Evolutionary conservation across 2,888 invertebrate species (phyloP), one percentile per base, ranked within the genome.

Genomic region (Hirtodrosophila cameraria): DNA sequence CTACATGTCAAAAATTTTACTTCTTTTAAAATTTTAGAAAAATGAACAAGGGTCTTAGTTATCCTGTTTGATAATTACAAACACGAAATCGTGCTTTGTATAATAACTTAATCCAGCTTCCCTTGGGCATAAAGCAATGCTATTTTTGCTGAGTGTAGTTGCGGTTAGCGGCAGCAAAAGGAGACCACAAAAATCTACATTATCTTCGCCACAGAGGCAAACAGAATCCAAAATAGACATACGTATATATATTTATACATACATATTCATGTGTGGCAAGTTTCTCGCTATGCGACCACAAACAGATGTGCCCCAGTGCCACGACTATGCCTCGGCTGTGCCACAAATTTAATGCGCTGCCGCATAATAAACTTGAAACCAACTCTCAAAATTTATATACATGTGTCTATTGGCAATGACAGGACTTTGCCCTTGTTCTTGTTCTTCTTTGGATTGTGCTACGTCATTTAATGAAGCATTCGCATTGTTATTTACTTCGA

Each of bases 381-480:
- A 49, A 43, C 48, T 52, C 25, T 15, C 35, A 30, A 52, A 27
- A 27, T 35, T 12, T 23, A 23, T 23, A 23, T 23, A 23, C 8
- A n/a, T 31, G 8, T 45, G 13, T 27, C 35, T 41, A 62, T 72
- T 58, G 63, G 50, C 68, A 58, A 46, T 54, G 85, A 68, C 84
- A 60, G 69, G 54, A 59, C 45, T 15, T 52, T 48, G 25, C 11
- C 41, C 20, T 20, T 25, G 16, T 12, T n/a, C n/a, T n/a, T 20
- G 31, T 49, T 28, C 20, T 46, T 36, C 20, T 13, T 54, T 31
- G 35, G 27, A 35, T 54, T 52, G 63, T 82, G 82, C 78, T 35
- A 52, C 60, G 66, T 87, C 87, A 85, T 85, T 67, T 85, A 85
- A 80, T 87, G 86, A 87, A 85, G 71, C 69, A 46, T 53, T 62